Conservation (phyloP, 2,113 vertebrate species). For the Odontesthes bonariensis region DNA sequence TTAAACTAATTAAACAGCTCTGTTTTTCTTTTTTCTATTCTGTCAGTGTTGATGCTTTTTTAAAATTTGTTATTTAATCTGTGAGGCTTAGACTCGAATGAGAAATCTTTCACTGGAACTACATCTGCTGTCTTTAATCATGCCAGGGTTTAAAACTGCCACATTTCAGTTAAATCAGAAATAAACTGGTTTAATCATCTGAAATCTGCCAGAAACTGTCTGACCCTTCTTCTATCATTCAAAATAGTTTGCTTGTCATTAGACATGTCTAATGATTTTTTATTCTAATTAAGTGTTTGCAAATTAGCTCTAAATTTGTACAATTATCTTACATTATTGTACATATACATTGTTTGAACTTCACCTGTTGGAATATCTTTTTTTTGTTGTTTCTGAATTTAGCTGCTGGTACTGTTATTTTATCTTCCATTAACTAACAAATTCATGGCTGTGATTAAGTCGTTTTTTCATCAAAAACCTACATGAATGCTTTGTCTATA, state of each 20-base stretch:
- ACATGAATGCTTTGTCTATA: no score
- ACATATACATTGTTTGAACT: neutral
- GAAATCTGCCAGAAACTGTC: neutral
- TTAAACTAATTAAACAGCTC: neutral
- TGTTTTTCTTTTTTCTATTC: neutral
- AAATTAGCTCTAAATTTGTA: neutral
- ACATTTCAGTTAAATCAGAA: neutral
- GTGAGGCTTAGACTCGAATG: neutral
- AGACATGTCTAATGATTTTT: neutral
- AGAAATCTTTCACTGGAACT: neutral
- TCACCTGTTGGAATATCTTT: neutral
- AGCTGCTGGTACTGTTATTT: no score
- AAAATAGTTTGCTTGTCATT: neutral
- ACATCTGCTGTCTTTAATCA: neutral
- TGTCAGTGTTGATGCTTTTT: neutral
- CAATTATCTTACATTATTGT: neutral
- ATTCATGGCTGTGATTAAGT: no score
- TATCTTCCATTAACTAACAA: no score
- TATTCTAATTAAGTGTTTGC: neutral
- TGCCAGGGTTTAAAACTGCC: neutral
- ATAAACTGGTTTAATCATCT: constrained; percentile 5
- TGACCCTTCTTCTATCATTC: neutral
- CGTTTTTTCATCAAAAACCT: no score
- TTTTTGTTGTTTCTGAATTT: no score
- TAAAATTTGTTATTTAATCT: neutral